Percentiles rank a stretch among this genome's conserved stretches.
phyloP scores from a whole-genome alignment of 2,888 invertebrate genomes.

The Antitype chi region DNA sequence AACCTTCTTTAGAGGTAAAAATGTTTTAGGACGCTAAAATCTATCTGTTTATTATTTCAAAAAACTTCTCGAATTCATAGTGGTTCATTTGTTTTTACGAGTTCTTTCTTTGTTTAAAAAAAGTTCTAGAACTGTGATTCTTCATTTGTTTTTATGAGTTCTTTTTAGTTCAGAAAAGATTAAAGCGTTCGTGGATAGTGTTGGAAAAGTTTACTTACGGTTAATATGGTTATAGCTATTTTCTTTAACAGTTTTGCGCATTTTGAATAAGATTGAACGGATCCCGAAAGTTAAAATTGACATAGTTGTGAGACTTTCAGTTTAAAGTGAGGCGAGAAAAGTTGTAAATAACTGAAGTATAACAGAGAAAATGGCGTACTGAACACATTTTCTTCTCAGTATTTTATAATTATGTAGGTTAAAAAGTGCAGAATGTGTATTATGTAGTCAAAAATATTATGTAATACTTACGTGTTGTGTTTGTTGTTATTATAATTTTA shows the following conservation, averaged over 20 bases:
- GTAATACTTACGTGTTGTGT: slow-evolving; percentile 37
- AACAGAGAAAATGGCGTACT: neutral
- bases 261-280: slow-evolving; percentile 36
- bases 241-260: slow-evolving; percentile 11
- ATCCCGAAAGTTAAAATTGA: slow-evolving; percentile 43
- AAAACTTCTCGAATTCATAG: neutral
- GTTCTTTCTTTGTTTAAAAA: neutral
- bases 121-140: neutral
- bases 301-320: slow-evolving; percentile 22
- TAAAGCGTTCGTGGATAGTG: neutral
- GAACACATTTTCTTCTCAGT: neutral
- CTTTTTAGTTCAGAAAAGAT: neutral
- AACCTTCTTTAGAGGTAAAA: neutral
- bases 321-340: slow-evolving; percentile 18
- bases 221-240: too few species aligned
- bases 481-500: slow-evolving; percentile 1
- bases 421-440: neutral
- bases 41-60: neutral
- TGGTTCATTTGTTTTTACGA: slow-evolving; percentile 4
- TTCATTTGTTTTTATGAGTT: slow-evolving; percentile 14
- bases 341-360: slow-evolving; percentile 19
- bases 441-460: neutral
- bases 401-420: neutral
- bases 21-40: neutral
- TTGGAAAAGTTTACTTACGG: slow-evolving; percentile 3